Base-by-base conservation (phyloP, 1,140 invertebrate species). In the Platorchestia sp. region DNA sequence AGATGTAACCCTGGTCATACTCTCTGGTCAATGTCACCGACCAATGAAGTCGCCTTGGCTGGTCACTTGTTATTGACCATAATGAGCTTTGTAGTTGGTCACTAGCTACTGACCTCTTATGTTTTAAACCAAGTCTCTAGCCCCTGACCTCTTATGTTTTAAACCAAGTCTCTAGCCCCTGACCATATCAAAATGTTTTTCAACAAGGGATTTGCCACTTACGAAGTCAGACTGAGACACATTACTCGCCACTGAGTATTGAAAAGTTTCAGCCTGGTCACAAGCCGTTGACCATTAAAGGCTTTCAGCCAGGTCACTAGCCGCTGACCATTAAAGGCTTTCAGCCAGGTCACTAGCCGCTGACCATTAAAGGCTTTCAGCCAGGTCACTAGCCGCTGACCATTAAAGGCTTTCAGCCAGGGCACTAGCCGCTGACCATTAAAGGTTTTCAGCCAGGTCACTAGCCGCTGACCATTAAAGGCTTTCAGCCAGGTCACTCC, bases 401-500 rank as follows among this genome's bases (percentile, higher is more conserved):
- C 47, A 6, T 75, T 75, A 27, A 89, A 89, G 87, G 7, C 27
- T 42, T 42, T 89, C n/a, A 22, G 10, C 6, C n/a, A 42, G 10
- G 43, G 41, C 87, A 89, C 41, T 89, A 89, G 87, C 87, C 87
- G 42, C 41, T 89, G 87, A 44, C 86, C 86, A 44, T 19, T 42
- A 44, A 41, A 7, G 22, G 41, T 42, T 10, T 42, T 89, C 41
- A 5, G 10, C 7, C n/a, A 10, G 5, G 41, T 42, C 87, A 42
- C n/a, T 89, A 89, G 87, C 41, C 41, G 42, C 87, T 89, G 87
- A 42, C 87, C 87, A 89, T 89, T 89, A 89, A 42, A 89, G 41
- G 87, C 41, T 89, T 89, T 89, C 87, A 42, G 87, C 41, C 87
- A 14, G 87, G 87, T 89, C 87, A 89, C 87, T 89, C 87, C 14